These are phyloP conservation scores for Rhodophaea formosa DNA, from an alignment of 2,888 invertebrate genomes.

Conservation along the genomic window DNA sequence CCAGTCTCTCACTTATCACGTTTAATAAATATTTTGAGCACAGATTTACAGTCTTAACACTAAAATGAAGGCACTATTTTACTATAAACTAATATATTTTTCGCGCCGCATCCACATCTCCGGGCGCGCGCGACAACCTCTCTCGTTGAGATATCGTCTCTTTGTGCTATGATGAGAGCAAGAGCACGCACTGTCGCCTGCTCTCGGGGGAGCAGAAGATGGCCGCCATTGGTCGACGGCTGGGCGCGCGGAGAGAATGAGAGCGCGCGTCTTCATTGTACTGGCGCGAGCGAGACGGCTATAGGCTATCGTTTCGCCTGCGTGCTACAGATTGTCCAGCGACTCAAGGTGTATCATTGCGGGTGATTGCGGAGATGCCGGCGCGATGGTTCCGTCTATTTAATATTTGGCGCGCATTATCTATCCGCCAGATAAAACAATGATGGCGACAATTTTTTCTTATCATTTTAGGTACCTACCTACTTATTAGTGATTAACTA, in stretches of 20 bases:
- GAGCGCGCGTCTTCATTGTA: slow-evolving; percentile 66
- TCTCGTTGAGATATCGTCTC: slow-evolving; percentile 77
- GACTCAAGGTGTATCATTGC: slow-evolving; percentile 72
- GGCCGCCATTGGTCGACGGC: slow-evolving; percentile 73
- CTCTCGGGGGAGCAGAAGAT: slow-evolving; percentile 81
- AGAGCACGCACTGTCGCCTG: slow-evolving; percentile 78
- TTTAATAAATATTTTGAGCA: slow-evolving; percentile 58
- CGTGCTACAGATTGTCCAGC: slow-evolving; percentile 68
- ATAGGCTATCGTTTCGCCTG: slow-evolving; percentile 66
- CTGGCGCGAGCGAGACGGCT: slow-evolving; percentile 68
- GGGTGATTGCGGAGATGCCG: slow-evolving; percentile 75
- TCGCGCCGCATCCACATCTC: slow-evolving; percentile 49
- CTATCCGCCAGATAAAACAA: slow-evolving; percentile 40
- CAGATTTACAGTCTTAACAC: slow-evolving; percentile 63
- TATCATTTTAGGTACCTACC: neutral
- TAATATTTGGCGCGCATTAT: slow-evolving; percentile 46
- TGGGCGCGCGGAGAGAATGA: slow-evolving; percentile 69
- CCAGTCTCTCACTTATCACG: slow-evolving; percentile 68
- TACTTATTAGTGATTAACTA: no score
- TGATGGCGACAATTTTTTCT: slow-evolving; percentile 34
- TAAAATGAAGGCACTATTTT: slow-evolving; percentile 54
- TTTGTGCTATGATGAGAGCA: slow-evolving; percentile 69
- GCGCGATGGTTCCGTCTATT: slow-evolving; percentile 49
- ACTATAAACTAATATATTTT: slow-evolving; percentile 36
- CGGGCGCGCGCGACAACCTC: slow-evolving; percentile 66